These are phyloP conservation scores for Nylanderia fulva DNA, from an alignment of 1,140 invertebrate species.

Conservation along the genomic window DNA sequence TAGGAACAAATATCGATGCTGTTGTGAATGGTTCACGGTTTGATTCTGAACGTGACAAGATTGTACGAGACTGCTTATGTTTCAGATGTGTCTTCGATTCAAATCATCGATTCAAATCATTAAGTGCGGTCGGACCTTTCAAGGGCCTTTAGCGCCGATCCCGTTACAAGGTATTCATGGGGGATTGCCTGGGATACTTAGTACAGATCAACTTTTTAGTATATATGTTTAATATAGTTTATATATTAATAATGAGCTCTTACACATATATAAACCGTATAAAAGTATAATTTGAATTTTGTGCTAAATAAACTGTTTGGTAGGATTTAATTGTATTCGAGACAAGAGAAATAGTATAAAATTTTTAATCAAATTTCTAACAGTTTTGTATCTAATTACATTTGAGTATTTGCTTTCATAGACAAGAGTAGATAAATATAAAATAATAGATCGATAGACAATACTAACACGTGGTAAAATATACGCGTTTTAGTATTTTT, in stretches of 20 bases:
- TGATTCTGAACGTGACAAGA: slow-evolving; percentile 72
- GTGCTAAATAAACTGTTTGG: not conserved
- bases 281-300: slow-evolving; percentile 3
- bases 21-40: slow-evolving; percentile 72
- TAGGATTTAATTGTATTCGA: slow-evolving; percentile 20
- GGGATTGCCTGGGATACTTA: slow-evolving; percentile 84
- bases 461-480: slow-evolving; percentile 7
- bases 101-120: slow-evolving; percentile 82
- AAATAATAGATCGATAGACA: not conserved
- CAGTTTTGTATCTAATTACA: not conserved
- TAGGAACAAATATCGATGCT: slow-evolving; percentile 68
- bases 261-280: slow-evolving; percentile 11
- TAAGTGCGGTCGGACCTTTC: slow-evolving; percentile 83
- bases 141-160: slow-evolving; percentile 84
- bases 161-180: slow-evolving; percentile 86
- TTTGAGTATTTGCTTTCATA: slow-evolving; percentile 28
- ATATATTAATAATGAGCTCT: slow-evolving; percentile 16
- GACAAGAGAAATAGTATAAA: not conserved
- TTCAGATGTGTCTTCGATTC: slow-evolving; percentile 85
- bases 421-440: not conserved
- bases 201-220: slow-evolving; percentile 68
- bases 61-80: slow-evolving; percentile 86
- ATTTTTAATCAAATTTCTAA: slow-evolving; percentile 17
- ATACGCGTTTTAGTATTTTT: slow-evolving; percentile 14
- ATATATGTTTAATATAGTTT: slow-evolving; percentile 25